Evolutionary conservation across 2,113 vertebrate genomes (phyloP).

Genomic region (Pyrgilauda ruficollis): DNA sequence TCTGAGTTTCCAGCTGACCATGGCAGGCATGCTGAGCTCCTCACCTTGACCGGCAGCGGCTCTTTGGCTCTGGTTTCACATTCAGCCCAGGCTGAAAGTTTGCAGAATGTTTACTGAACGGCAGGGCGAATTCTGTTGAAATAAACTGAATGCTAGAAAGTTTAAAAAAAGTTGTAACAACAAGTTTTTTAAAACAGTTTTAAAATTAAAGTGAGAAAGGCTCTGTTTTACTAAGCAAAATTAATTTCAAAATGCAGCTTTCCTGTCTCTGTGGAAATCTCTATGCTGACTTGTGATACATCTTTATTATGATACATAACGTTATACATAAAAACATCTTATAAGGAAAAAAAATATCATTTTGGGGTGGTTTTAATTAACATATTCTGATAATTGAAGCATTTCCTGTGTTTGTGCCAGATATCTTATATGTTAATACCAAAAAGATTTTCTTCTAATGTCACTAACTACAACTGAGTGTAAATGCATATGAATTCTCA

Average conservation of each 20-base stretch:
- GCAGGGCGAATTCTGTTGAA: not conserved
- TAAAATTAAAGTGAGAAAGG: not conserved
- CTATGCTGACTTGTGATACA: not conserved
- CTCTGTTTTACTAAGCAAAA: not conserved
- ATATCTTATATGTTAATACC: not conserved
- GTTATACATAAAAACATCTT: not conserved
- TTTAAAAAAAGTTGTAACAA: not conserved
- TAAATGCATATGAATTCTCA: conserved; percentile 14
- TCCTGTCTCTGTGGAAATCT: not conserved
- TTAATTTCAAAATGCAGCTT: not conserved
- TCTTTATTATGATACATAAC: not conserved
- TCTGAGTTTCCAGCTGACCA: not conserved
- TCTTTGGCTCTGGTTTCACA: not conserved
- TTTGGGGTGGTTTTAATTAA: not conserved
- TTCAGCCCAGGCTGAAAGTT: not conserved
- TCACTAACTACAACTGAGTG: not conserved
- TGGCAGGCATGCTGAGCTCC: not conserved
- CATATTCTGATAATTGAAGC: not conserved
- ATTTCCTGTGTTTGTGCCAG: not conserved
- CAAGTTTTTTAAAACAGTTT: not conserved
- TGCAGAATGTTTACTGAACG: not conserved
- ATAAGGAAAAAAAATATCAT: not conserved
- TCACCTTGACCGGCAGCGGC: not conserved
- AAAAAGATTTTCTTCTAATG: conserved; percentile 20
- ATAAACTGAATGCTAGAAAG: not conserved